Conservation (phyloP, 2,888 invertebrate genomes). For the Elgonia sp. region DNA sequence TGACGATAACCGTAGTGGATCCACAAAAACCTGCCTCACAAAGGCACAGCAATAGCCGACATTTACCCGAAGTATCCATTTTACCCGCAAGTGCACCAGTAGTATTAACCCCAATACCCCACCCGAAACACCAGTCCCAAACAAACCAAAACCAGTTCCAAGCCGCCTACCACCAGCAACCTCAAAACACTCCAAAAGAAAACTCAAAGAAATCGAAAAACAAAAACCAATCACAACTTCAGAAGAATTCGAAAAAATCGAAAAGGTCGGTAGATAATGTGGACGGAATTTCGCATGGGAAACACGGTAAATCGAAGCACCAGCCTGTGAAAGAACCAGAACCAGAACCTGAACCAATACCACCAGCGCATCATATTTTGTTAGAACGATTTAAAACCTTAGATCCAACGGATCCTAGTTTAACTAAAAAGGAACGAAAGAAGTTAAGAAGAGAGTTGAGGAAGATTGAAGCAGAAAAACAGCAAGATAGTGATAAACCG, state of each 20-base stretch:
- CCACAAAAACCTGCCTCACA: constrained; percentile 84
- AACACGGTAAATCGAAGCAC: not conserved
- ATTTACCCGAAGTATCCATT: constrained; percentile 85
- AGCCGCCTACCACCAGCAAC: not conserved
- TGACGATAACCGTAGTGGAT: constrained; percentile 87
- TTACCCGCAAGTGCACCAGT: constrained; percentile 82
- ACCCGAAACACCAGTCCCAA: constrained; percentile 43
- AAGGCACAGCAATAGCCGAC: constrained; percentile 82
- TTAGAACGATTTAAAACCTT: constrained; percentile 68
- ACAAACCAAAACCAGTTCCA: not conserved
- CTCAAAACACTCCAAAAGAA: constrained; percentile 11
- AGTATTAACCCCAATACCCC: constrained; percentile 66
- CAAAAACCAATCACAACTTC: not conserved
- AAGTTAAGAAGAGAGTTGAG: constrained; percentile 85
- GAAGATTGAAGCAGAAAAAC: constrained; percentile 85
- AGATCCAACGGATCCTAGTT: constrained; percentile 80
- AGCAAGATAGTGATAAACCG: constrained; percentile 82
- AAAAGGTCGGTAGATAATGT: constrained; percentile 54
- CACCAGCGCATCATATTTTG: constrained; percentile 1
- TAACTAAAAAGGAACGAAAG: constrained; percentile 85
- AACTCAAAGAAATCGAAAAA: constrained; percentile 58
- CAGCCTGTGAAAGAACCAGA: not conserved
- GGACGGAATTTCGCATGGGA: constrained; percentile 39
- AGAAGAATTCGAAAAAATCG: constrained; percentile 50
- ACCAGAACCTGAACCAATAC: not conserved